A percentile compares a stretch with the other conserved stretches of the same genome.
Evolutionary conservation across 2,888 invertebrate genomes (phyloP).

Genomic region (Crocallis elinguaria): DNA sequence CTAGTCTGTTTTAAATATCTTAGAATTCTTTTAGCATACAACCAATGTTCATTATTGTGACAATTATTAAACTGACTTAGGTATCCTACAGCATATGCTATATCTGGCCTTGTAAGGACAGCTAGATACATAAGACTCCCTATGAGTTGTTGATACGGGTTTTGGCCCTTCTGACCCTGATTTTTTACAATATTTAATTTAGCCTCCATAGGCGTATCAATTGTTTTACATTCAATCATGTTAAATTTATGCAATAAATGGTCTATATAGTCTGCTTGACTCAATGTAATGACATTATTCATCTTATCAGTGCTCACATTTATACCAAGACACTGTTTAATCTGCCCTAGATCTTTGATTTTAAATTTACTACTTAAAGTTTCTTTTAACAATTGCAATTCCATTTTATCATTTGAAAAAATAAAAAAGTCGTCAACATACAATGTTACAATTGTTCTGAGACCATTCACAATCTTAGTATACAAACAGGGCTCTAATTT

Average conservation of each 20-base stretch:
- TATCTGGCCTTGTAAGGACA: not conserved
- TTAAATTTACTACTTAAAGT: not conserved
- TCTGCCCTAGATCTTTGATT: not conserved
- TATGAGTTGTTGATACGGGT: not conserved
- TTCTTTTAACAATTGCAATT: not conserved
- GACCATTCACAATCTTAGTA: not conserved
- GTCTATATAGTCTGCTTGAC: not conserved
- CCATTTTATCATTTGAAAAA: not conserved
- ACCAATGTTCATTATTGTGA: not conserved
- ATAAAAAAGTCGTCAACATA: conserved; percentile 1
- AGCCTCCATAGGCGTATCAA: not conserved
- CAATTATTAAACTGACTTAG: conserved; percentile 2
- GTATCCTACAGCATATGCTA: not conserved
- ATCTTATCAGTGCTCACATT: not conserved
- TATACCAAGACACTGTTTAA: not conserved
- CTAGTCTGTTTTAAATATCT: not conserved
- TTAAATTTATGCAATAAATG: not conserved
- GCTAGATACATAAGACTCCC: not conserved
- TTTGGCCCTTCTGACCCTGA: not conserved
- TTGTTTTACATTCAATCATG: not conserved
- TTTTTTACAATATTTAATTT: not conserved
- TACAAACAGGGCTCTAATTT: conserved; percentile 1
- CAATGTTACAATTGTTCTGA: not conserved
- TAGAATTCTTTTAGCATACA: not conserved
- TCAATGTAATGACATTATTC: not conserved